phyloP scores from a whole-genome alignment of 2,797 vertebrate genomes.

The Eutrigla gurnardus region DNA sequence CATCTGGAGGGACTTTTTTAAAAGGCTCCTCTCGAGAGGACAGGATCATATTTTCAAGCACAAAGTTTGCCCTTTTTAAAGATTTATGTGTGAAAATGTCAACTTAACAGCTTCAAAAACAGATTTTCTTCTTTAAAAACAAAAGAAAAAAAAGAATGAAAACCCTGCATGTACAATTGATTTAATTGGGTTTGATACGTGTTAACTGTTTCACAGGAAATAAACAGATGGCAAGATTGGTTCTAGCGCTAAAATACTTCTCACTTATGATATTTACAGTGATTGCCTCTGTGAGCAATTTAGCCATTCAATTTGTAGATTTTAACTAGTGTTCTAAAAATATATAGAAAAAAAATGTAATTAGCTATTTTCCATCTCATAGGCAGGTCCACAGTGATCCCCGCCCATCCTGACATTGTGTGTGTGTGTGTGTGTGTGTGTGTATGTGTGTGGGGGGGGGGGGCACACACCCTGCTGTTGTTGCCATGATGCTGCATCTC shows the following conservation, averaged over 20 bases:
- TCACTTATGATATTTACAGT: neutral
- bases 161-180: neutral
- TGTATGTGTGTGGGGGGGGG: too few relatives aligned
- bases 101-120: neutral
- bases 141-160: neutral
- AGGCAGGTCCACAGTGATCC: slow-evolving; percentile 26
- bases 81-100: neutral
- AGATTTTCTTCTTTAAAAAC: neutral
- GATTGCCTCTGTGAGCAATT: slow-evolving; percentile 9
- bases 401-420: slow-evolving; percentile 27
- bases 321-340: slow-evolving; percentile 10
- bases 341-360: slow-evolving; percentile 27
- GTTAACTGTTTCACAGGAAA: neutral
- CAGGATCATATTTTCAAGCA: neutral
- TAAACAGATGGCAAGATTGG: neutral
- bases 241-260: neutral
- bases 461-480: slow-evolving; percentile 40
- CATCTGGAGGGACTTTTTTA: slow-evolving; percentile 35
- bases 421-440: too few relatives aligned
- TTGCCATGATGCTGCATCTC: slow-evolving; percentile 46
- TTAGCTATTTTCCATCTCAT: slow-evolving; percentile 24
- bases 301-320: neutral
- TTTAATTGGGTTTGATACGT: slow-evolving; percentile 9
- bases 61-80: neutral
- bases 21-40: neutral